Evolutionary conservation across 2,888 invertebrate genomes (phyloP).

Genomic region (Galeopsomyia nigrocyanea): DNA sequence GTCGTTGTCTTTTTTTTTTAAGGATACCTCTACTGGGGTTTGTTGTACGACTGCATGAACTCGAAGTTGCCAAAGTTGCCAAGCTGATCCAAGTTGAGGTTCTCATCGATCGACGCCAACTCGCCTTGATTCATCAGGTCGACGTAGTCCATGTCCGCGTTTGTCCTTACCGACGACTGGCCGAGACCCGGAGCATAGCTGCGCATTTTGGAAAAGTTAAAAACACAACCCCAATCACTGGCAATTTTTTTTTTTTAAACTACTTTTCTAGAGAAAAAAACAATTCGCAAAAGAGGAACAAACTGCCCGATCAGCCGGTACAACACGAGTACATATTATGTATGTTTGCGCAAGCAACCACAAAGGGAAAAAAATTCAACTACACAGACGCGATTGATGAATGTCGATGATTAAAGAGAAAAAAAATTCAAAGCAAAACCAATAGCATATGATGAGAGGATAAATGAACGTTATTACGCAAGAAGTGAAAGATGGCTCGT

Average conservation of each 20-base stretch:
- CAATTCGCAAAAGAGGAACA: background rate
- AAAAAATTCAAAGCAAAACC: too few species aligned
- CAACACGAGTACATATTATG: conserved; percentile 58
- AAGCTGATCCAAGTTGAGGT: conserved; percentile 66
- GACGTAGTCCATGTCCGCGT: conserved; percentile 66
- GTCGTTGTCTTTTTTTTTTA: too few species aligned
- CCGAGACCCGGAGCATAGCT: conserved; percentile 68
- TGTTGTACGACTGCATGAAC: conserved; percentile 64
- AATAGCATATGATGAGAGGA: too few species aligned
- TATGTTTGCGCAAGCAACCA: conserved; percentile 56
- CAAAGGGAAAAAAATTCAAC: conserved; percentile 40
- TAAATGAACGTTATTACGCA: too few species aligned
- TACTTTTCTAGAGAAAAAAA: conserved; percentile 9
- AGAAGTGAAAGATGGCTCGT: too few species aligned
- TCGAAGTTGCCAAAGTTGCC: conserved; percentile 61
- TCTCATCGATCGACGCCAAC: conserved; percentile 64
- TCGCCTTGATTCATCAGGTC: conserved; percentile 63
- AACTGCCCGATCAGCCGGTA: conserved; percentile 61
- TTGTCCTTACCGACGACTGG: conserved; percentile 63
- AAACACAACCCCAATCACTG: conserved; percentile 69
- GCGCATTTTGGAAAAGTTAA: conserved; percentile 58
- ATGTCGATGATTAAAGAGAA: too few species aligned
- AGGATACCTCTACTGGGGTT: conserved; percentile 59
- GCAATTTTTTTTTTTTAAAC: conserved; percentile 55
- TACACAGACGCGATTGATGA: conserved; percentile 35